Percentiles rank a stretch among this genome's conserved stretches.
Evolutionary conservation across 2,888 invertebrate species (phyloP).

Genomic region (Acleris laterana): DNA sequence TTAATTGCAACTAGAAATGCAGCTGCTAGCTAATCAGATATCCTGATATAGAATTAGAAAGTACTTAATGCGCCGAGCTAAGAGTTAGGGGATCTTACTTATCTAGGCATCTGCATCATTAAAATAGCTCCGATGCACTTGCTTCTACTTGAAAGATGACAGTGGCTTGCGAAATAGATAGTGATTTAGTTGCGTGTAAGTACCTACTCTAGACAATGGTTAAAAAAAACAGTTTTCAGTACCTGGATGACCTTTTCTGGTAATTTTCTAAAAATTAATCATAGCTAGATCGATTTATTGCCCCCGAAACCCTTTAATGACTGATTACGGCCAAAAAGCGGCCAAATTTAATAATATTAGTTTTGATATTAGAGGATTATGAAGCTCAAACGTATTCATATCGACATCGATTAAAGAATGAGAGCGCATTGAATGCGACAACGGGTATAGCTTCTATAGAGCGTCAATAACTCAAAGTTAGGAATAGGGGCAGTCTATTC

Average conservation of each 20-base stretch:
- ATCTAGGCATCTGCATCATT: constrained; percentile 22
- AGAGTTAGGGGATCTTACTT: constrained; percentile 14
- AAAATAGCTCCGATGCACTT: constrained; percentile 8
- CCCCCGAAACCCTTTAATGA: no score
- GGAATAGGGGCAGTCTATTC: constrained; percentile 25
- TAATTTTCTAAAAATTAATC: no score
- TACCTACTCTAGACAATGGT: no score
- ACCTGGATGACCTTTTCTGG: no score
- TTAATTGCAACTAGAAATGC: background rate
- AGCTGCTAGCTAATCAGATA: background rate
- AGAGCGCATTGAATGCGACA: constrained; percentile 18
- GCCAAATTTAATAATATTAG: background rate
- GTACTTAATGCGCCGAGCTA: background rate
- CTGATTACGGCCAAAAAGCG: no score
- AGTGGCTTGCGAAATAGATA: background rate
- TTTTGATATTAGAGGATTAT: constrained; percentile 11
- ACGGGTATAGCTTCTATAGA: constrained; percentile 22
- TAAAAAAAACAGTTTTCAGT: no score
- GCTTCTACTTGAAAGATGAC: constrained; percentile 1
- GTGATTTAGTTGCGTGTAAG: no score
- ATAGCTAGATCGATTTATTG: no score
- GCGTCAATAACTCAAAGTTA: constrained; percentile 16
- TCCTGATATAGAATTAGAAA: constrained; percentile 22
- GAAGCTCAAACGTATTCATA: constrained; percentile 19
- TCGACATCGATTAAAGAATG: constrained; percentile 17